These are phyloP conservation scores for Romanogobio albipinnatus DNA, from an alignment of 2,113 vertebrate species.

Conservation along the genomic window DNA sequence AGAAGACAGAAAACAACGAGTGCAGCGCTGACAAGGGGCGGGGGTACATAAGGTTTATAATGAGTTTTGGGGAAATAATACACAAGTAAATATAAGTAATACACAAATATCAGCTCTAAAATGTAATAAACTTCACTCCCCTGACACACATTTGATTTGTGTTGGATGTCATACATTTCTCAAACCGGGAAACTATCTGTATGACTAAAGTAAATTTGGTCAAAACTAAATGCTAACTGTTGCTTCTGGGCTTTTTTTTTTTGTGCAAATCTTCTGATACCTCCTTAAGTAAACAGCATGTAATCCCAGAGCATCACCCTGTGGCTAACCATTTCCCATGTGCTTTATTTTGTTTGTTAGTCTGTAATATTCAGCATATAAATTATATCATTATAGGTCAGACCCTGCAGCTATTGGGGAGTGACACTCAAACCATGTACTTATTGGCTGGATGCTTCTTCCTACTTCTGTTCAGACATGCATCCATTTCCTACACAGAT, in stretches of 20 bases:
- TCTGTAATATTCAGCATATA: constrained; percentile 59
- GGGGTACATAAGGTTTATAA: no score
- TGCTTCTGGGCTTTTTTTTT: constrained; percentile 45
- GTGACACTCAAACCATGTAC: constrained; percentile 54
- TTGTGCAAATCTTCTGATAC: constrained; percentile 45
- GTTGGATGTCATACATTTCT: neutral
- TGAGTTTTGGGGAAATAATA: no score
- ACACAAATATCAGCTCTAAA: neutral
- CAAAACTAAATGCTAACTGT: neutral
- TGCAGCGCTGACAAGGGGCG: no score
- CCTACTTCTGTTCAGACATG: constrained; percentile 75
- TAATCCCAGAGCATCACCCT: constrained; percentile 59
- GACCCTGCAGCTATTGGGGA: constrained; percentile 64
- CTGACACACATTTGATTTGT: neutral
- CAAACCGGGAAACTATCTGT: constrained; percentile 9
- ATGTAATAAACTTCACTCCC: neutral
- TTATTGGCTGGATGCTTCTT: constrained; percentile 61
- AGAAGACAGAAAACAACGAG: no score
- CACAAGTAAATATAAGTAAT: no score
- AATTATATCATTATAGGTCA: constrained; percentile 63
- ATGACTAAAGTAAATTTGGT: constrained; percentile 41
- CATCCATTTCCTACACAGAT: constrained; percentile 64
- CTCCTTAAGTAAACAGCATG: constrained; percentile 42
- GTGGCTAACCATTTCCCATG: constrained; percentile 60
- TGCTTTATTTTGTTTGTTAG: constrained; percentile 44